Conservation (phyloP, 2,888 invertebrate genomes). For the Stenotaenia linearis region DNA sequence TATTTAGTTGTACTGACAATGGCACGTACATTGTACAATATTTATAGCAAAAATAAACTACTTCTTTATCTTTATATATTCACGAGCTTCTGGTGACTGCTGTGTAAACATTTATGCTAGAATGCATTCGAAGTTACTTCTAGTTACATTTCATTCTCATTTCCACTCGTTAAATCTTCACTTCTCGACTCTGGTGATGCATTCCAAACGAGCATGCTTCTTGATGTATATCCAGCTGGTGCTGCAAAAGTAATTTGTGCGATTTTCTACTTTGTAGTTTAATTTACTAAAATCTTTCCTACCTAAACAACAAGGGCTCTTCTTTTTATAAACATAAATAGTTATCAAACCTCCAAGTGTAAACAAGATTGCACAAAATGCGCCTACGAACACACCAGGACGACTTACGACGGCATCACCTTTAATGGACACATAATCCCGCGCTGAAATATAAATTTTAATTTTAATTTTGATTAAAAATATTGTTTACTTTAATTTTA, state of each 20-base stretch:
- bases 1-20: too few relatives aligned
- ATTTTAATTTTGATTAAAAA: background rate
- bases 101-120: too few relatives aligned
- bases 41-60: too few relatives aligned
- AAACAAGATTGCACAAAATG: background rate
- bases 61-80: too few relatives aligned
- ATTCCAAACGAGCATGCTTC: background rate
- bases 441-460: background rate
- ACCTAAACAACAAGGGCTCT: background rate
- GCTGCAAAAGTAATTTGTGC: background rate
- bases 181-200: background rate
- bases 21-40: too few relatives aligned
- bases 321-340: background rate
- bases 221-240: background rate
- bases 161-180: background rate
- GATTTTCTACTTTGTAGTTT: background rate
- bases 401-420: background rate
- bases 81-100: too few relatives aligned
- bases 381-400: background rate
- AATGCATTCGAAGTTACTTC: too few relatives aligned
- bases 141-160: background rate
- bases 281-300: background rate
- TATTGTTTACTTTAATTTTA: background rate
- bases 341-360: background rate
- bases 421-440: background rate